These are phyloP conservation scores for Trichomalopsis sarcophagae DNA, from an alignment of 1,140 invertebrate species.

Conservation along the genomic window DNA sequence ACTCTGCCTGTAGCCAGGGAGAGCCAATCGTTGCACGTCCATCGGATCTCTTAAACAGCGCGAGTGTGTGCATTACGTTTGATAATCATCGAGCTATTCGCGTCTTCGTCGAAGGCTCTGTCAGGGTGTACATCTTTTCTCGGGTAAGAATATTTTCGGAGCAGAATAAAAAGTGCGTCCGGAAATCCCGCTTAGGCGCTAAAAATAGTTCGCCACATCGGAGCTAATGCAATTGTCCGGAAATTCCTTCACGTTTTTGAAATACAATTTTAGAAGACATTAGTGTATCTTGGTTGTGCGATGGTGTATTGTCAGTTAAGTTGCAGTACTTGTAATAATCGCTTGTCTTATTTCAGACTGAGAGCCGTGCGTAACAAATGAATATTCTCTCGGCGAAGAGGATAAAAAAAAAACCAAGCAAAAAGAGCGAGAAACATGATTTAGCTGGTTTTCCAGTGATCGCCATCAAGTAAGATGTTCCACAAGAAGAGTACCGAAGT, in stretches of 20 bases:
- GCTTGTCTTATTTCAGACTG: slow-evolving; percentile 10
- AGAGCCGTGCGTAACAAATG: neutral
- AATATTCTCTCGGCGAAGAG: neutral
- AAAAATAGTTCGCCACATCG: too few relatives aligned
- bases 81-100: too few relatives aligned
- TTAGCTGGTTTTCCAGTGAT: slow-evolving; percentile 15
- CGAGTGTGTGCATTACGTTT: too few relatives aligned
- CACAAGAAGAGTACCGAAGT: slow-evolving; percentile 12
- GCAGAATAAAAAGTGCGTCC: neutral
- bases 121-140: neutral
- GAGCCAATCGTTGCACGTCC: neutral
- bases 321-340: neutral
- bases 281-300: too few relatives aligned
- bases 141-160: neutral
- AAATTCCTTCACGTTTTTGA: neutral
- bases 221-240: too few relatives aligned
- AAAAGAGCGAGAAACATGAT: slow-evolving; percentile 17
- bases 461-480: neutral
- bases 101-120: neutral
- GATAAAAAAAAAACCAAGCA: neutral
- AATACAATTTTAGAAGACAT: neutral
- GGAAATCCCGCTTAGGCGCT: too few relatives aligned
- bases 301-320: too few relatives aligned
- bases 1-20: neutral
- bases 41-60: too few relatives aligned